A percentile compares a stretch with the other conserved stretches of the same genome.
Conservation (phyloP, 2,888 invertebrate species). For the Stenichneumon culpator region DNA sequence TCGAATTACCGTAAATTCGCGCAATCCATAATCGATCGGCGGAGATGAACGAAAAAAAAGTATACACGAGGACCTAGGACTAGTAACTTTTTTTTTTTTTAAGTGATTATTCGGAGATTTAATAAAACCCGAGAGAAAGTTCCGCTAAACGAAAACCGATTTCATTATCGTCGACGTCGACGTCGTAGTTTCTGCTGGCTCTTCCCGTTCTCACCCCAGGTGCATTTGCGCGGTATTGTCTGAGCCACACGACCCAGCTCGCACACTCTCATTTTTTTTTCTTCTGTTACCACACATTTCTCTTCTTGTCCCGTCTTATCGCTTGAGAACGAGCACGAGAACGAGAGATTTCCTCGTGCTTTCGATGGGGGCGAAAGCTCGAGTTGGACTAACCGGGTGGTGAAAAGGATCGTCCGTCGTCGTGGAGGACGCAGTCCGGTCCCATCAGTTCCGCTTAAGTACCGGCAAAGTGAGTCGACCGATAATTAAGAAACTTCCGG, state of each 20-base stretch:
- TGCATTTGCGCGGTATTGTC: constrained; percentile 20
- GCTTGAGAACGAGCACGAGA: neutral
- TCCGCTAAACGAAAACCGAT: constrained; percentile 82
- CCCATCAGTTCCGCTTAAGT: constrained; percentile 47
- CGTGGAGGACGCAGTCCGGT: constrained; percentile 9
- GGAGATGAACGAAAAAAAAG: neutral
- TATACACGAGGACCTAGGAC: neutral
- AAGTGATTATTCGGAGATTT: constrained; percentile 42
- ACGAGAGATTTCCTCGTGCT: neutral
- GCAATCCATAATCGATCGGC: neutral
- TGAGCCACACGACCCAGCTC: constrained; percentile 70
- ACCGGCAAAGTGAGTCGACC: constrained; percentile 49
- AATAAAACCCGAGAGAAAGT: constrained; percentile 74
- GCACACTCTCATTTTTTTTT: neutral
- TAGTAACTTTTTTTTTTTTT: neutral
- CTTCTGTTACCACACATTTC: constrained; percentile 29
- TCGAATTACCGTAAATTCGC: neutral
- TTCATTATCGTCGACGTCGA: constrained; percentile 78
- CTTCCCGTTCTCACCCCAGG: constrained; percentile 20
- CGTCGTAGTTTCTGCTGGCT: constrained; percentile 4
- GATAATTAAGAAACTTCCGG: constrained; percentile 73
- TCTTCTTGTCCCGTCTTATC: constrained; percentile 26
- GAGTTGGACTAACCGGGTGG: constrained; percentile 24
- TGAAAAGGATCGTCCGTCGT: constrained; percentile 43
- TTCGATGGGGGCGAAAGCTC: neutral